Evolutionary conservation across 2,888 invertebrate species (phyloP).

Genomic region (Troilus luridus): DNA sequence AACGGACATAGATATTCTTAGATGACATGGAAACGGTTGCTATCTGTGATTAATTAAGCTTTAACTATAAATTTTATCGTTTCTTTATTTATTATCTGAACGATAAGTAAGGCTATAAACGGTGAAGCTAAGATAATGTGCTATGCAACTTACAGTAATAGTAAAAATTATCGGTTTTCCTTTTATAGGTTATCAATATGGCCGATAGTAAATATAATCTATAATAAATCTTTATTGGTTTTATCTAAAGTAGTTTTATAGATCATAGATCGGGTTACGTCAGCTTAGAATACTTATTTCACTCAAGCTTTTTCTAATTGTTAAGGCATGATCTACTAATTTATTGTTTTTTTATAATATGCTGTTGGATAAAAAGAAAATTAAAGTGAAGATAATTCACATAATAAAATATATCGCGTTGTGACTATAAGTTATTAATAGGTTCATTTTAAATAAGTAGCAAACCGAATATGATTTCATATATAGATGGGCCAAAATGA

Average conservation of each 20-base stretch:
- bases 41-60: background rate
- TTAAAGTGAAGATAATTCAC: too few relatives aligned
- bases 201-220: too few relatives aligned
- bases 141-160: background rate
- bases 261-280: background rate
- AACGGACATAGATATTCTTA: background rate
- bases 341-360: background rate
- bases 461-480: too few relatives aligned
- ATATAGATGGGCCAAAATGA: too few relatives aligned
- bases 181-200: background rate
- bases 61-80: background rate
- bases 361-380: too few relatives aligned
- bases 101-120: background rate
- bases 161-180: background rate
- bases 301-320: background rate
- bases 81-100: background rate
- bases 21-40: background rate
- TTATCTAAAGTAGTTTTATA: background rate
- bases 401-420: too few relatives aligned
- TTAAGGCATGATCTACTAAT: background rate
- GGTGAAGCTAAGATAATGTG: background rate
- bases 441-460: too few relatives aligned
- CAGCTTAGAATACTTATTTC: background rate
- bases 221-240: background rate
- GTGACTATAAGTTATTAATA: too few relatives aligned